Base-by-base conservation (phyloP, 2,888 invertebrate species). In the Papilio demoleus region DNA sequence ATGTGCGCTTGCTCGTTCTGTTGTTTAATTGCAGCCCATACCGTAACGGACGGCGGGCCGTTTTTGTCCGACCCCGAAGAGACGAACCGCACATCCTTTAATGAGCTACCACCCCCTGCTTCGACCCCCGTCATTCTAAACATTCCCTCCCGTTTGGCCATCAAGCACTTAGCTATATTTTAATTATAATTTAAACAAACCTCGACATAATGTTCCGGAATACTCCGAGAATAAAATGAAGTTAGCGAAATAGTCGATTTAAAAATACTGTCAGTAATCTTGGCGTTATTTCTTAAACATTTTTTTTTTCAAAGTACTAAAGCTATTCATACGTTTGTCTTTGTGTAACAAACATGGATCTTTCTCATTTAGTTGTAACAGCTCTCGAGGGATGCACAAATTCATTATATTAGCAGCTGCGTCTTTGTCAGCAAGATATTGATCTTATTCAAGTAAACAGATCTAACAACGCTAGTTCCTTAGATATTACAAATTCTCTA, bases 21-120 rank as follows among this genome's bases (percentile, higher is more conserved):
- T 79, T 86, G 87, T 87, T 89, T 90, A 90, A 91, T 92, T 90
- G 89, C 87, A 79, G 83, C 79, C 84, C 83, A 80, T 83, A 84
- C 83, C 87, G 87, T 87, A 84, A 87, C 86, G 85, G 88, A 87
- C 88, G 86, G 82, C 82, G 84, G 81, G 75, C 81, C 81, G 88
- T 88, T 89, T 90, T 90, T 89, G 87, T 83, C 80, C 83, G 78
- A 76, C 81, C 84, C 77, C 75, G 81, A 84, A 84, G 86, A 87
- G 84, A 84, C 82, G 83, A 83, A 83, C 83, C 87, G 82, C 86
- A 85, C 80, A 79, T 85, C 85, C 85, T 87, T 83, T 88, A 88
- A 89, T 88, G 88, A 86, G 80, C 84, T 80, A 77, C 75, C 71
- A 61, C 64, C 77, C 75, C 76, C 81, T 66, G 67, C 63, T 71